Conservation (phyloP, 2,113 vertebrate species). For the Urocynchramus pylzowi region DNA sequence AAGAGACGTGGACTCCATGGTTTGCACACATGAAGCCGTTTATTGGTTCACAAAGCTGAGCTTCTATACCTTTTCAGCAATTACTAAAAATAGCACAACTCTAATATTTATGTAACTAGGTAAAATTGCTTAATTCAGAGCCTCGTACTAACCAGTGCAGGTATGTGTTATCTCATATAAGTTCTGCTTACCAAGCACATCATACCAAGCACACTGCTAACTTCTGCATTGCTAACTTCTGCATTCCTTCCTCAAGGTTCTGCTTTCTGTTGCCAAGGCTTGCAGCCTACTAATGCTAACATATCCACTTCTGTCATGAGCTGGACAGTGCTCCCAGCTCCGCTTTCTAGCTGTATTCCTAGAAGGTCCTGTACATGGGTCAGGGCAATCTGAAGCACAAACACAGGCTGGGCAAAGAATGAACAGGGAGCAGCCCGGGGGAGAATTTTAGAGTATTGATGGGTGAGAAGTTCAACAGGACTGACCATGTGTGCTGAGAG, state of each 20-base stretch:
- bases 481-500: neutral
- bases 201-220: neutral
- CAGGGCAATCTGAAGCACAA: accelerated
- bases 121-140: neutral
- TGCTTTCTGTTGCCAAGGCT: neutral
- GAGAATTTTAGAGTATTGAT: neutral
- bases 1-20: neutral
- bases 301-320: neutral
- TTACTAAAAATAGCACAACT: neutral
- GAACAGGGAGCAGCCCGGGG: neutral
- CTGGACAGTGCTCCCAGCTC: neutral
- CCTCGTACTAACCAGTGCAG: neutral
- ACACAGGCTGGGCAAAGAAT: neutral
- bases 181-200: neutral
- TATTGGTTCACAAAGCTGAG: neutral
- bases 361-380: neutral
- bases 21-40: neutral
- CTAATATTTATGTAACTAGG: neutral
- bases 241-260: neutral
- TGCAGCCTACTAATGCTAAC: neutral
- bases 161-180: neutral
- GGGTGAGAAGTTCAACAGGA: neutral
- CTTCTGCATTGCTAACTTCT: neutral
- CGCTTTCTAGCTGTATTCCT: neutral
- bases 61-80: neutral